Evolutionary conservation across 2,113 vertebrate species (phyloP).

Genomic region (Ictalurus furcatus): DNA sequence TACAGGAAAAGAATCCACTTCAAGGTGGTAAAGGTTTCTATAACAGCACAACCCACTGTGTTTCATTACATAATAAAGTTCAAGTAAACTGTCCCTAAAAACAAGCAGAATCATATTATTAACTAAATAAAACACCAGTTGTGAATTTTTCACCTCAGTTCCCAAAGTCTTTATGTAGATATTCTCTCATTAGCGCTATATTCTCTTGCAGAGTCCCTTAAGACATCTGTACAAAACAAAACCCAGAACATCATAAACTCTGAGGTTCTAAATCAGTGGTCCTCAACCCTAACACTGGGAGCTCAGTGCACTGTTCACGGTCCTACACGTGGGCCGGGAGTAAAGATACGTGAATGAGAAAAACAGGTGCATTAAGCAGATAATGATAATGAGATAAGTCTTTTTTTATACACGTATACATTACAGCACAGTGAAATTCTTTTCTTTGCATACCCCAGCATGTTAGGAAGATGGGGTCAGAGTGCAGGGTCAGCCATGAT

Average conservation of each 20-base stretch:
- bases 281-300: not conserved
- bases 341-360: not conserved
- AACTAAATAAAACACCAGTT: constrained; percentile 56
- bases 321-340: not conserved
- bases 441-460: too few relatives aligned
- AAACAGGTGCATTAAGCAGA: not conserved
- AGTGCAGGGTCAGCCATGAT: too few relatives aligned
- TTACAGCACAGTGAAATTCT: too few relatives aligned
- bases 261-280: not conserved
- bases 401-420: too few relatives aligned
- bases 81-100: not conserved
- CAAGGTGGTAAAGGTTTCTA: not conserved
- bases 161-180: not conserved
- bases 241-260: not conserved
- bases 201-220: not conserved
- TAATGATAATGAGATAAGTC: too few relatives aligned
- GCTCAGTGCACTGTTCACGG: not conserved
- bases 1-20: not conserved
- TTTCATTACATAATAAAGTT: not conserved
- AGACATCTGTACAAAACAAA: not conserved
- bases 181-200: not conserved
- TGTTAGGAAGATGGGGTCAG: too few relatives aligned
- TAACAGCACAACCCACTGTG: not conserved
- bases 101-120: not conserved
- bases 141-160: not conserved